phyloP scores from a whole-genome alignment of 2,113 vertebrate genomes.

The Charadrius vociferus region DNA sequence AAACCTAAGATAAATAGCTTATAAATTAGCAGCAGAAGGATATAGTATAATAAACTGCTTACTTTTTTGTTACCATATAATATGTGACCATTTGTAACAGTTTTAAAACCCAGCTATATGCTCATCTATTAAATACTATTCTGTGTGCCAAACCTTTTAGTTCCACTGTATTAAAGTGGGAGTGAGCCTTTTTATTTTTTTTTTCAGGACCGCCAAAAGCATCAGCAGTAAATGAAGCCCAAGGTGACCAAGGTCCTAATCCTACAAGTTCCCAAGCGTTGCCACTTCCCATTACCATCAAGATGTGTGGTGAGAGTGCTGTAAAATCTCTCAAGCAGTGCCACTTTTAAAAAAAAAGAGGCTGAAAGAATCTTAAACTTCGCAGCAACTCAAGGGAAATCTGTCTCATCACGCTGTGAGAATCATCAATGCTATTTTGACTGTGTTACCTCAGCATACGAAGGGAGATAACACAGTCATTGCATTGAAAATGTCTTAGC shows the following conservation, averaged over 20 bases:
- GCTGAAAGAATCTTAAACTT: background rate
- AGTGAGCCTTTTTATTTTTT: background rate
- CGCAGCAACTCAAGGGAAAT: background rate
- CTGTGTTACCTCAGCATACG: background rate
- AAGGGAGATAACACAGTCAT: background rate
- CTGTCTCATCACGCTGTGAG: background rate
- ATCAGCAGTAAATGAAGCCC: slow-evolving; percentile 1
- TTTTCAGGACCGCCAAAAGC: background rate
- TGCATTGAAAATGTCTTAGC: background rate
- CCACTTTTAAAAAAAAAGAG: background rate
- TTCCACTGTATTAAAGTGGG: slow-evolving; percentile 26
- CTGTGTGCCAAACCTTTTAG: slow-evolving; percentile 31
- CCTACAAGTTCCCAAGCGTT: background rate
- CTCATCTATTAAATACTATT: background rate
- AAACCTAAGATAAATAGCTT: background rate
- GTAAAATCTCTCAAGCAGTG: background rate
- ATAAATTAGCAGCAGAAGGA: background rate
- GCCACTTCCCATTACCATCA: background rate
- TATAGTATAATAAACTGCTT: background rate
- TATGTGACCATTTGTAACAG: slow-evolving; percentile 2
- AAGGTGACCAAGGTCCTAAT: slow-evolving; percentile 22
- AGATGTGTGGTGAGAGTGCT: background rate
- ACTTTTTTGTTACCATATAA: background rate
- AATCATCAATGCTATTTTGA: background rate
- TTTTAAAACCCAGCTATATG: slow-evolving; percentile 29